Evolutionary conservation across 2,888 invertebrate genomes (phyloP), one percentile per base, ranked within the genome.

Genomic region (Gastracanthus pulcherrimus): DNA sequence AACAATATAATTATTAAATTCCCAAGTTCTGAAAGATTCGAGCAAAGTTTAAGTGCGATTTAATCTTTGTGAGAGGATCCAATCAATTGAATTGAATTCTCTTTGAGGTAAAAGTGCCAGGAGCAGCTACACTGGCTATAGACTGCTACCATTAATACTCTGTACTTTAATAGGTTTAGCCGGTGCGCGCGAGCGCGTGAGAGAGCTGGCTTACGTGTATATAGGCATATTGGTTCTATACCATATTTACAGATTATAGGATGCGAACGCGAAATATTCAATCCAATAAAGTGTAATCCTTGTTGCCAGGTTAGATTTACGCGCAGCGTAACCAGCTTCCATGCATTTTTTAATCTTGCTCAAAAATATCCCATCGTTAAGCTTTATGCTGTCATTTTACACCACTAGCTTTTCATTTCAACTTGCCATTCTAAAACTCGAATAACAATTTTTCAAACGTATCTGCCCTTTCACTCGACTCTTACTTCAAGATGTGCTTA

Each of bases 131-230:
- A 16, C 60, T 60, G 76, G 11, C 23, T 55, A 13, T 7, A 9
- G 71, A 85, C 83, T 78, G 82, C 81, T 77, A 55, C 76, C 76
- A 75, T 85, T 83, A 85, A 84, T 86, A 83, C 83, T 75, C 82
- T 80, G 85, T 83, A 81, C 84, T 86, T 86, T 85, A 86, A 86
- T 85, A 84, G 86, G 84, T 86, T 86, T 84, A 86, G 34, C 76
- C 83, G 72, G 74, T 69, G 74, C 79, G 81, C 71, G 38, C n/a
- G 55, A n/a, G 67, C 2, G 41, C 19, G 36, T n/a, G 26, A 45
- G 19, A 19, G 31, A 26, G 13, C 29, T 36, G 66, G 72, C 81
- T 58, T 76, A 66, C 76, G 34, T 19, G 81, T 81, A 78, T 64
- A 82, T 36, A 78, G 79, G 75, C 83, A 84, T 85, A 85, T 83